A percentile compares a stretch with the other conserved stretches of the same genome.
phyloP scores from a whole-genome alignment of 2,113 vertebrate species.

The Dunckerocampus dactyliophorus region DNA sequence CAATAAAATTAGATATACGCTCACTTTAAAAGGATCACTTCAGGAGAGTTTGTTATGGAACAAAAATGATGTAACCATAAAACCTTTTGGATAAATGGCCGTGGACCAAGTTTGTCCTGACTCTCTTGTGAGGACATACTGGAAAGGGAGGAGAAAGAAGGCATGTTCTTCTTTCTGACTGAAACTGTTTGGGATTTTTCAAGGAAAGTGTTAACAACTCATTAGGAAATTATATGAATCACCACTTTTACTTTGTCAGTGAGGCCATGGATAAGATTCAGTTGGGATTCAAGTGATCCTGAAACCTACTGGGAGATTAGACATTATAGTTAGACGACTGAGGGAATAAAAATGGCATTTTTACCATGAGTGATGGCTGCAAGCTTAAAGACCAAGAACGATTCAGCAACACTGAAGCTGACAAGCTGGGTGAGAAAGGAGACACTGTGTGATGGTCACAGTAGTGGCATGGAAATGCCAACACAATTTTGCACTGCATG shows the following conservation, averaged over 20 bases:
- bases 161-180: constrained; percentile 13
- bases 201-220: constrained; percentile 7
- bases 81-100: constrained; percentile 11
- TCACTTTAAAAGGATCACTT: not conserved
- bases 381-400: no score
- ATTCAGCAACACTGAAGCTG: no score
- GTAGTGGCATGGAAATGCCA: no score
- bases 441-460: no score
- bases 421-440: no score
- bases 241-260: not conserved
- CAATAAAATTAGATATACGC: not conserved
- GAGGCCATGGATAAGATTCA: no score
- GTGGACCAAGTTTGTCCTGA: constrained; percentile 17
- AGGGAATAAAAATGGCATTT: no score
- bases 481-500: no score
- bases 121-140: constrained; percentile 15
- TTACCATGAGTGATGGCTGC: no score
- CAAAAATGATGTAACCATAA: constrained; percentile 27
- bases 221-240: not conserved
- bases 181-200: not conserved
- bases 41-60: constrained; percentile 21
- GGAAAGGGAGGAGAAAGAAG: constrained; percentile 19
- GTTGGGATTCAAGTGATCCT: no score
- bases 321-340: no score
- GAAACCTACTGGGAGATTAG: no score